These are phyloP conservation scores for Copidosoma floridanum DNA, from an alignment of 1,140 invertebrate species.

Conservation along the genomic window DNA sequence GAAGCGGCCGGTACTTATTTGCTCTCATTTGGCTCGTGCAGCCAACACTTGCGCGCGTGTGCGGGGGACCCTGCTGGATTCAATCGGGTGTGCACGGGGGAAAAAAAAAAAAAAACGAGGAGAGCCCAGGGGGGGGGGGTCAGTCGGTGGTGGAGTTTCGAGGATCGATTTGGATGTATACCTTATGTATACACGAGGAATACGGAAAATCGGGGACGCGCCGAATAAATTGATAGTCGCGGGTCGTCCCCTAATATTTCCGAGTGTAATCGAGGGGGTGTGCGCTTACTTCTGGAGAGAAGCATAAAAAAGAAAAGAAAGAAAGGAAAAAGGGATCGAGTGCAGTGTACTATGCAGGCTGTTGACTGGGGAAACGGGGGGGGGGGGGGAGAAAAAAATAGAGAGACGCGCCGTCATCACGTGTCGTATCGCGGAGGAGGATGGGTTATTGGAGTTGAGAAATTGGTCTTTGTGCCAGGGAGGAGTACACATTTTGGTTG, in stretches of 20 bases:
- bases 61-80: too few relatives aligned
- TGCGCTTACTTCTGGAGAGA: slow-evolving; percentile 30
- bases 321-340: slow-evolving; percentile 23
- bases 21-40: too few relatives aligned
- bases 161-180: slow-evolving; percentile 44
- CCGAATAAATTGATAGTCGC: slow-evolving; percentile 58
- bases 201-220: too few relatives aligned
- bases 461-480: slow-evolving; percentile 13
- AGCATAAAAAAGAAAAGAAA: slow-evolving; percentile 31
- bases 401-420: not conserved
- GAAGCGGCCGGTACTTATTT: too few relatives aligned
- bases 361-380: slow-evolving; percentile 22
- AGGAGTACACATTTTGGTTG: not conserved
- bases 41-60: too few relatives aligned
- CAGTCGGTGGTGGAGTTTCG: slow-evolving; percentile 32
- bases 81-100: slow-evolving; percentile 24
- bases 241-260: slow-evolving; percentile 60
- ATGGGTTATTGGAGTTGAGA: not conserved
- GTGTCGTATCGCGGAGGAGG: not conserved
- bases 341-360: not conserved
- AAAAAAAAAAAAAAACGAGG: slow-evolving; percentile 24
- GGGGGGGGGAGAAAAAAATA: not conserved
- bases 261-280: slow-evolving; percentile 59
- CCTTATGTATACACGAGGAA: too few relatives aligned
- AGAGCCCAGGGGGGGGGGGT: slow-evolving; percentile 27